phyloP scores from a whole-genome alignment of 2,888 invertebrate species.

The Steinernema carpocapsae region DNA sequence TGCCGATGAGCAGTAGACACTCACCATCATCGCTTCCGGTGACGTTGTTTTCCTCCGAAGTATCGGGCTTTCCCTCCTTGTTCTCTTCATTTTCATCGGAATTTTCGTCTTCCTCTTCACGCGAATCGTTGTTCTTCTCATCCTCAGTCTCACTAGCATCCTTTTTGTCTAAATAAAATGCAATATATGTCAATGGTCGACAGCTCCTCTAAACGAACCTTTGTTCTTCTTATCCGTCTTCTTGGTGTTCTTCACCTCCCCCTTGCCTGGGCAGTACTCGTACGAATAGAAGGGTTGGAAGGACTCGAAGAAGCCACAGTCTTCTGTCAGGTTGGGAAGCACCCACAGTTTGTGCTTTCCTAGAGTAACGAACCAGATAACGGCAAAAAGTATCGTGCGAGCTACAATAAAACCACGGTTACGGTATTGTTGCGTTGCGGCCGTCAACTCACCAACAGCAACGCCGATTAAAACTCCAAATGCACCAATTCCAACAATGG shows the following conservation, averaged over 20 bases:
- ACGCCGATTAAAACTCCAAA: constrained; percentile 89
- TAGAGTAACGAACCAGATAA: constrained; percentile 85
- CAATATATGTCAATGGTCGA: not conserved
- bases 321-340: constrained; percentile 97
- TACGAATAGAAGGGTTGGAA: constrained; percentile 88
- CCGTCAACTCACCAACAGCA: constrained; percentile 75
- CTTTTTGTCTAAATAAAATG: constrained; percentile 6
- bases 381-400: constrained; percentile 86
- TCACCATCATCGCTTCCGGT: not conserved
- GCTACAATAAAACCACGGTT: constrained; percentile 72
- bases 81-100: not conserved
- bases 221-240: constrained; percentile 37
- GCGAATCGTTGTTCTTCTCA: not conserved
- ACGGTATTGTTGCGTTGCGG: too few species aligned
- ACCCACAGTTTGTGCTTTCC: constrained; percentile 95
- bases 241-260: constrained; percentile 39
- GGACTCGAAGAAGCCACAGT: constrained; percentile 96
- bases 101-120: constrained; percentile 8
- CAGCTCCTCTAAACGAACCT: too few species aligned
- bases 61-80: not conserved
- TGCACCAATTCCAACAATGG: constrained; percentile 91
- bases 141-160: not conserved
- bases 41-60: not conserved
- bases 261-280: constrained; percentile 49
- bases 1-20: not conserved